Base-by-base conservation (phyloP, 1,140 invertebrate genomes). In the Tetraneura akinire region DNA sequence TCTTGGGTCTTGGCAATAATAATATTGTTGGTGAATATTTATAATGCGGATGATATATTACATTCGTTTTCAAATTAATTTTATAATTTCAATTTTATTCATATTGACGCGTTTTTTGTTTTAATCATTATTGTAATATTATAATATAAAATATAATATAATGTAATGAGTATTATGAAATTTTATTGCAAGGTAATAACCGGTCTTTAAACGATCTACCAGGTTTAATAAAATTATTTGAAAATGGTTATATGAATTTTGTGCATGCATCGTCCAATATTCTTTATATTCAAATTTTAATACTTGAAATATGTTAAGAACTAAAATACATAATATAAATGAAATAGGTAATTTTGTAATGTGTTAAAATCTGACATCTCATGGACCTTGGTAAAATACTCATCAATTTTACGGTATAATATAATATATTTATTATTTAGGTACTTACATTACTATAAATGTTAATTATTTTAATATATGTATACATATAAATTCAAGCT, bases 251-350 rank as follows among this genome's bases (percentile, higher is more conserved):
- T 55, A 55, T 47, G 45, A 6, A 47, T 47, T 47, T 47, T 47
- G 1, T n/a, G 21, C n/a, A 55, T n/a, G 10, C 53, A 57, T 23
- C 26, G 13, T 23, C 0, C 8, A 57, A 57, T 57, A 26, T 57
- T 26, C 53, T 26, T 11, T 10, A 11, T 57, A 13, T 11, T 57
- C 3, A 26, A 57, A 57, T 57, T 57, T 57, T 2, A 57, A 57
- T 57, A 57, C 53, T 57, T 57, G 53, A 23, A 57, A 57, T 23
- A 57, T 57, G 53, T 23, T 57, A 26, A 57, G 13, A 26, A 57
- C 53, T 9, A 57, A 1, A 8, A 23, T 9, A 55, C 5, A 55
- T 55, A n/a, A 57, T 57, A 8, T 6, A 57, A 21, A 57, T 51
- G 13, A 57, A 57, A 57, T 57, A 37, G 32, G 8, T 37, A 57